These are phyloP conservation scores for Nemopilema nomurai DNA, from an alignment of 30 jellyfish, hydroid and myxozoan genomes.

Conservation along the genomic window DNA sequence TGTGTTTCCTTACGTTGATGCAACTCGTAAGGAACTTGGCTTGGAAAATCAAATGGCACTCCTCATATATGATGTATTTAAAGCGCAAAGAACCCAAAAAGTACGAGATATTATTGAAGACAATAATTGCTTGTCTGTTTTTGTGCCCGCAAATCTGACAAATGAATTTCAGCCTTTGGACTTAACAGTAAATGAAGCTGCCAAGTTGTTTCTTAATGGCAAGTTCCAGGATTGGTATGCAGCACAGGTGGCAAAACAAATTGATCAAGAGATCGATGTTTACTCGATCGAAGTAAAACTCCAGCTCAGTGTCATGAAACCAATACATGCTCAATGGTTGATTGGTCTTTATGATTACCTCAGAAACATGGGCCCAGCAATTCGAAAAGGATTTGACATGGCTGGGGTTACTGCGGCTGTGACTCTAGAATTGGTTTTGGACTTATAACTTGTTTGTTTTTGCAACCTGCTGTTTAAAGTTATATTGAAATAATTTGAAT, in stretches of 20 bases:
- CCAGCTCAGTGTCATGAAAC: neutral
- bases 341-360: too few relatives aligned
- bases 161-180: slow-evolving; percentile 25
- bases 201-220: slow-evolving; percentile 8
- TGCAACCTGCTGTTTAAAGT: too few relatives aligned
- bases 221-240: neutral
- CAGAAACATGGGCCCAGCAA: too few relatives aligned
- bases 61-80: slow-evolving; percentile 43
- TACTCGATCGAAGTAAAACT: neutral
- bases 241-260: slow-evolving; percentile 2
- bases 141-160: slow-evolving; percentile 27
- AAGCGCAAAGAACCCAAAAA: slow-evolving; percentile 37
- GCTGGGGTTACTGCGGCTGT: too few relatives aligned
- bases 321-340: neutral
- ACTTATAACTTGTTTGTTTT: too few relatives aligned
- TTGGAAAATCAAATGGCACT: slow-evolving; percentile 29
- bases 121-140: slow-evolving; percentile 5
- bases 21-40: neutral
- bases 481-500: too few relatives aligned
- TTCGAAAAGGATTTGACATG: too few relatives aligned
- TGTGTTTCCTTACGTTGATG: slow-evolving; percentile 27
- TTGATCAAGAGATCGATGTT: neutral
- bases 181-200: slow-evolving; percentile 10
- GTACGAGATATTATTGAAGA: slow-evolving; percentile 2
- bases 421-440: too few relatives aligned